Evolutionary conservation across 2,797 vertebrate genomes (phyloP), one percentile per base, ranked within the genome.

Genomic region (Hyperoplus immaculatus): DNA sequence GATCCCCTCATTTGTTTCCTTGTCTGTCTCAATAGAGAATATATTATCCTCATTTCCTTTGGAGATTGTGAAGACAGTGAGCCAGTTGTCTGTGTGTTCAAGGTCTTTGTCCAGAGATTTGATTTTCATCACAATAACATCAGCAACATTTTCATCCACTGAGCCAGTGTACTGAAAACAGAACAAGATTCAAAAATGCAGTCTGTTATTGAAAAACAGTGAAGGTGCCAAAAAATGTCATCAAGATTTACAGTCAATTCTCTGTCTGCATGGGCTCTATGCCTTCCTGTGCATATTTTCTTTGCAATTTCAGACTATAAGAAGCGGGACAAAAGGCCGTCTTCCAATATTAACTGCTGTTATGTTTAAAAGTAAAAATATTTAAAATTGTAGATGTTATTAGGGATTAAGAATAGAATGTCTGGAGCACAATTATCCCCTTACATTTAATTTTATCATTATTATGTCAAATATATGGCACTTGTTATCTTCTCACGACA

Each of bases 1-100:
- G 83, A 99, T 90, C 11, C 98, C 98, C 90, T 97, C 97, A 53
- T 99, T 99, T 38, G 96, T 99, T 51, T 87, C 15, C 0, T 72
- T 69, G 86, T 99, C 96, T 14, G 96, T 97, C 87, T 96, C 91
- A 77, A 99, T 97, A 46, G 18, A 88, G 87, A 99, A 99, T 58
- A 96, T 85, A 6, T 92, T 83, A 0, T 71, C 91, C 85, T 98
- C 97, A 1, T 99, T 98, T 68, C 98, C 98, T 83, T 95, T 94
- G 0, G 67, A 64, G 56, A 99, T 96, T 0, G 80, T 80, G 53
- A 97, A 99, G 12, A 96, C 91, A 0, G 96, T 94, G 60, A 95
- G 60, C 98, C 98, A 99, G 85, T 99, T 99, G 86, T 97, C 96
- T 4, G 96, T 93, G 77, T 92, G 87, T 8, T 86, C 13, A 53